These are phyloP conservation scores for Sylvietta virens DNA, from an alignment of 2,113 vertebrate genomes.

Conservation along the genomic window DNA sequence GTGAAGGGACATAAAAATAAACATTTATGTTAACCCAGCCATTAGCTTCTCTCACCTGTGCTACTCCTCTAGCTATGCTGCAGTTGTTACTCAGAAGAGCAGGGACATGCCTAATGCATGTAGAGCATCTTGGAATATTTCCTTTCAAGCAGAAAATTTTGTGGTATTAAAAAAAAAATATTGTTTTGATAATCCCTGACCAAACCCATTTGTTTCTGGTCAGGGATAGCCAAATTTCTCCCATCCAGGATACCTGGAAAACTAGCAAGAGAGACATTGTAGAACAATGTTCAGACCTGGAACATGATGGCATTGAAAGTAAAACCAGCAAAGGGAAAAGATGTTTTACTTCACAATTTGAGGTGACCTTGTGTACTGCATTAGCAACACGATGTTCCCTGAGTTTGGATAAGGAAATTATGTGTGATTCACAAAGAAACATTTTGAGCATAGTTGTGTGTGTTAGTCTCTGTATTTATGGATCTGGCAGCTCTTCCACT, in stretches of 20 bases:
- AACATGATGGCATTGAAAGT: neutral
- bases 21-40: neutral
- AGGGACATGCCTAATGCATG: neutral
- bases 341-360: neutral
- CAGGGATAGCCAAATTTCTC: neutral
- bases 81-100: neutral
- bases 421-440: conserved; percentile 21
- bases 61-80: neutral
- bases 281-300: neutral
- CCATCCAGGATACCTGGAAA: neutral
- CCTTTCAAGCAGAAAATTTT: neutral
- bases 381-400: conserved; percentile 22
- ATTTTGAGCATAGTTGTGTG: neutral
- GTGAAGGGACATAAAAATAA: neutral
- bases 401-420: conserved; percentile 21
- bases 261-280: neutral
- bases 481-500: neutral
- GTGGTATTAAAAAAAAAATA: neutral
- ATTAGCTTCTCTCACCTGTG: neutral
- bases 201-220: neutral
- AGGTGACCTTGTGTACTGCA: neutral
- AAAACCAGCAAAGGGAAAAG: conserved; percentile 8
- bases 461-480: neutral
- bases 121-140: neutral
- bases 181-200: neutral